phyloP scores from a whole-genome alignment of 2,888 invertebrate genomes.

The Nemapogon koenigi region DNA sequence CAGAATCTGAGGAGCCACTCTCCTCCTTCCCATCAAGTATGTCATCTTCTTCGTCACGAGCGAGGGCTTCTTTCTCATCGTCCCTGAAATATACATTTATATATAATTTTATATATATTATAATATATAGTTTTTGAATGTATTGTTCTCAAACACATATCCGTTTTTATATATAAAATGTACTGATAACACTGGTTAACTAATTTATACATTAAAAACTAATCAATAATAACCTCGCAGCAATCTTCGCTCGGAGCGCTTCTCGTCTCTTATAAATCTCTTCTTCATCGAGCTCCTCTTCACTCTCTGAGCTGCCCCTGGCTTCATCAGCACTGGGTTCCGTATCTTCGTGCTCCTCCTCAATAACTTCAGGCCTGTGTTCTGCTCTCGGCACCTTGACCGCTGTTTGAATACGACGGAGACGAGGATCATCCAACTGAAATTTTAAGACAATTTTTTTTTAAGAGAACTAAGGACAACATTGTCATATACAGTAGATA shows the following conservation, averaged over 20 bases:
- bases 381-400: constrained; percentile 57
- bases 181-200: no score
- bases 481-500: no score
- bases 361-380: constrained; percentile 56
- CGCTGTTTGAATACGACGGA: constrained; percentile 70
- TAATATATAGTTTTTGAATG: no score
- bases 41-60: constrained; percentile 76
- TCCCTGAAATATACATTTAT: constrained; percentile 58
- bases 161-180: no score
- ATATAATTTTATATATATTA: no score
- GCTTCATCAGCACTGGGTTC: constrained; percentile 50
- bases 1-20: constrained; percentile 82
- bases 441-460: constrained; percentile 6
- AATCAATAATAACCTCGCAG: no score
- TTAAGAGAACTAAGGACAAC: no score
- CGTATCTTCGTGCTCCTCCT: constrained; percentile 46
- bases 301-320: constrained; percentile 69
- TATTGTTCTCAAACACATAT: no score
- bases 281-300: constrained; percentile 84
- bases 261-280: constrained; percentile 86
- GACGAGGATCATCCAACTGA: constrained; percentile 81
- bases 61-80: constrained; percentile 75
- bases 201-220: no score
- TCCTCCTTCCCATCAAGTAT: constrained; percentile 69
- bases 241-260: constrained; percentile 48